Percentiles rank a stretch among this genome's conserved stretches.
Conservation (phyloP, 2,113 vertebrate species). For the Campylorhamphus procurvoides region DNA sequence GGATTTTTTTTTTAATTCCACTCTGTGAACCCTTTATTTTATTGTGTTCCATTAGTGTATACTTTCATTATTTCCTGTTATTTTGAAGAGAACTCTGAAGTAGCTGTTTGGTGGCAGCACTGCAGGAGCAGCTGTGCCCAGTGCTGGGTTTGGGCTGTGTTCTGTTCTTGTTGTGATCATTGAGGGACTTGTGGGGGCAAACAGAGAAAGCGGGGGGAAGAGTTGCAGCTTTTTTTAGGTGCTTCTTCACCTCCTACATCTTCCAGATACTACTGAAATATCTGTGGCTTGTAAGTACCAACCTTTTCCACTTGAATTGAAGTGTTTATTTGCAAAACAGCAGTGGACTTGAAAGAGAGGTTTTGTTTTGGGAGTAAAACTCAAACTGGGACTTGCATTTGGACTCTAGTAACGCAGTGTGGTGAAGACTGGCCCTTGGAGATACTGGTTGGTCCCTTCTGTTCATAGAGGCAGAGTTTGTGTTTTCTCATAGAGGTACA, state of each 20-base stretch:
- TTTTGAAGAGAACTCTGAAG: neutral
- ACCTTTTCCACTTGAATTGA: neutral
- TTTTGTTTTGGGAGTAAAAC: neutral
- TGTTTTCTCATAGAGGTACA: neutral
- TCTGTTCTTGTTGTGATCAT: neutral
- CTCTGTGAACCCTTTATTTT: neutral
- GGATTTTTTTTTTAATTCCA: rapidly evolving
- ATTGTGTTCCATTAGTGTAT: neutral
- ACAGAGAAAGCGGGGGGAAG: neutral
- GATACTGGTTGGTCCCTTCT: neutral
- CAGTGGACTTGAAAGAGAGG: neutral
- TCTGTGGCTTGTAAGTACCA: neutral
- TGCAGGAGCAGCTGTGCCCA: neutral
- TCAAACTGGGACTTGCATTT: neutral
- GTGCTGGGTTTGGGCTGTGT: neutral
- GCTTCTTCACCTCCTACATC: neutral
- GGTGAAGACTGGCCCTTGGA: neutral
- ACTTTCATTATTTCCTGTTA: neutral
- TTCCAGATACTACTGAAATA: neutral
- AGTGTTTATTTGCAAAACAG: neutral
- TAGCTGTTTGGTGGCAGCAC: neutral
- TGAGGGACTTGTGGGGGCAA: neutral
- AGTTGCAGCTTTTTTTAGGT: neutral
- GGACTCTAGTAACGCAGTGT: neutral
- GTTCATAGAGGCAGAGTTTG: neutral